phyloP scores from a whole-genome alignment of 1,140 invertebrate genomes.

The Leptestheria dahalacensis region DNA sequence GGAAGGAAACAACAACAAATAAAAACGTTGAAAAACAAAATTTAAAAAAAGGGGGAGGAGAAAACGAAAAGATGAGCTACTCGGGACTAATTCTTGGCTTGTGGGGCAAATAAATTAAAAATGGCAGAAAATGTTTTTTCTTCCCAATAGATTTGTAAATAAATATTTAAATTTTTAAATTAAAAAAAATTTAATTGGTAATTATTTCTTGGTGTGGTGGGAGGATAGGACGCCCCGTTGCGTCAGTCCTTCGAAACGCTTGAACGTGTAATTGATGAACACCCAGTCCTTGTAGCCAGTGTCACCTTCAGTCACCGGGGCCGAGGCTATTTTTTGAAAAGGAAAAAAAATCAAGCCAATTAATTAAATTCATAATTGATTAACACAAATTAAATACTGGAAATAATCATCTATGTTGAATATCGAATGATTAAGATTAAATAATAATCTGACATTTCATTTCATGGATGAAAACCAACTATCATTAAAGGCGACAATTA shows the following conservation, averaged over 20 bases:
- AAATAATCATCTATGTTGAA: too few relatives aligned
- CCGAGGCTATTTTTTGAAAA: constrained; percentile 41
- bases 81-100: too few relatives aligned
- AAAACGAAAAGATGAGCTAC: too few relatives aligned
- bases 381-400: too few relatives aligned
- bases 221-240: constrained; percentile 42
- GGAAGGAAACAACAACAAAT: neutral
- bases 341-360: neutral
- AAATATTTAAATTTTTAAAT: too few relatives aligned
- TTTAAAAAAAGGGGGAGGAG: neutral
- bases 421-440: too few relatives aligned
- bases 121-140: neutral
- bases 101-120: neutral
- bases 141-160: neutral
- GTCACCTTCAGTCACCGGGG: constrained; percentile 47
- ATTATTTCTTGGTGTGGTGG: constrained; percentile 14
- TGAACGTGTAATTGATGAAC: constrained; percentile 99
- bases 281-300: constrained; percentile 91
- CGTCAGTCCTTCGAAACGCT: constrained; percentile 91
- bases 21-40: neutral
- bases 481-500: too few relatives aligned
- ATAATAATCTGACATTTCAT: too few relatives aligned
- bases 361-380: too few relatives aligned
- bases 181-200: too few relatives aligned
- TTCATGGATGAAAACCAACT: too few relatives aligned